Conservation (phyloP, 2,797 vertebrate genomes). For the Botia kubotai region DNA sequence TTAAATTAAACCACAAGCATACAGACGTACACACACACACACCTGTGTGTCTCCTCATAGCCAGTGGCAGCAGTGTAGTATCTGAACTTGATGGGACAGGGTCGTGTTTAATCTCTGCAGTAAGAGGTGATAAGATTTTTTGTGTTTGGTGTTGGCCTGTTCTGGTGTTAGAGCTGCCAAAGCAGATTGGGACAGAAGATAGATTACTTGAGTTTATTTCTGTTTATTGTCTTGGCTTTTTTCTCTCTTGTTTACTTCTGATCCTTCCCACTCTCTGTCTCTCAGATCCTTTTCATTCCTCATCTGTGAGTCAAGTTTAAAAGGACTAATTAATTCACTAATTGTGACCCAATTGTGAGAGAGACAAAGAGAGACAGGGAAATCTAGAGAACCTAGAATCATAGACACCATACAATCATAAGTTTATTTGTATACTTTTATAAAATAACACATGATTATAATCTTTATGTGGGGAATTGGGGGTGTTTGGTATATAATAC, state of each 20-base stretch:
- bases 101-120: conserved; percentile 68
- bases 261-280: conserved; percentile 54
- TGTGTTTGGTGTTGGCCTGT: conserved; percentile 71
- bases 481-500: too few species aligned
- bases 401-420: too few species aligned
- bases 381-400: neutral
- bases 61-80: conserved; percentile 41
- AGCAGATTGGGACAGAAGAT: conserved; percentile 76
- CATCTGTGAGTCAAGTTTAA: conserved; percentile 16
- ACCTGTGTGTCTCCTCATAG: neutral
- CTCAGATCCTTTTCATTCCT: neutral
- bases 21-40: neutral
- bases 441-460: too few species aligned
- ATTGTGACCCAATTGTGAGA: conserved; percentile 21
- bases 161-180: conserved; percentile 70
- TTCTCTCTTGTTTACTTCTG: conserved; percentile 64
- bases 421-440: too few species aligned
- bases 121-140: conserved; percentile 74
- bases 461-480: too few species aligned
- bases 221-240: conserved; percentile 63
- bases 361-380: neutral
- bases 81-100: conserved; percentile 57
- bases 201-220: conserved; percentile 59
- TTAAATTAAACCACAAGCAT: neutral
- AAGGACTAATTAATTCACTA: conserved; percentile 10